Conservation (phyloP, 1,140 invertebrate genomes). For the Papilio polytes region DNA sequence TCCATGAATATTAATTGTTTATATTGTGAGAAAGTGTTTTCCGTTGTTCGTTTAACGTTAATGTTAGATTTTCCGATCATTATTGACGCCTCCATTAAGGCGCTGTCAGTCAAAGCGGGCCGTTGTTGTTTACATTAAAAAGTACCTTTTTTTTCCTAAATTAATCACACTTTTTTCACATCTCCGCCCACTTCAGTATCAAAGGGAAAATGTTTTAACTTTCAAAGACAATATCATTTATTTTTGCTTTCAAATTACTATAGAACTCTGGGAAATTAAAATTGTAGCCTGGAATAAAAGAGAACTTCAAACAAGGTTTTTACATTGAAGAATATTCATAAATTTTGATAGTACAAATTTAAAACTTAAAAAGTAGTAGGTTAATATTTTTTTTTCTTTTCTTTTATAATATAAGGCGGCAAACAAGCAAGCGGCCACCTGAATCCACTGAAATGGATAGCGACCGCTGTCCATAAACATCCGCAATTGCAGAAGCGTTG, state of each 20-base stretch:
- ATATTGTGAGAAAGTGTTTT: slow-evolving; percentile 35
- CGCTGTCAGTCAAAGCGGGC: slow-evolving; percentile 49
- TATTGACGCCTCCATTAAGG: slow-evolving; percentile 58
- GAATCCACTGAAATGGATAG: no score
- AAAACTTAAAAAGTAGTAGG: not conserved
- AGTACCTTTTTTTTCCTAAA: slow-evolving; percentile 31
- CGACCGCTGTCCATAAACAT: no score
- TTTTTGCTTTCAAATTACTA: slow-evolving; percentile 21
- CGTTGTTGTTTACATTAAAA: slow-evolving; percentile 53
- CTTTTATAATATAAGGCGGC: no score
- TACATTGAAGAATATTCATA: not conserved
- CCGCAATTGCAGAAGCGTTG: no score
- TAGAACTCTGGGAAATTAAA: not conserved
- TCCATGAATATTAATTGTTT: slow-evolving; percentile 41
- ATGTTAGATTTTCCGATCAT: slow-evolving; percentile 57
- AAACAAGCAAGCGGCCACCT: no score
- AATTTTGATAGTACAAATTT: not conserved
- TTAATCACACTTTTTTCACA: slow-evolving; percentile 37
- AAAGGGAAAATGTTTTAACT: slow-evolving; percentile 27
- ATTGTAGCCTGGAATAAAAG: not conserved
- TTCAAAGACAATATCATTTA: slow-evolving; percentile 26
- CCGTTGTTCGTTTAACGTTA: slow-evolving; percentile 43
- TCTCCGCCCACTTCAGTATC: slow-evolving; percentile 33
- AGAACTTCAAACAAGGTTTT: slow-evolving; percentile 15
- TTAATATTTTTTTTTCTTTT: no score